These are phyloP conservation scores for Drosophila tsacasi DNA, from an alignment of 1,140 invertebrate genomes.

Conservation along the genomic window DNA sequence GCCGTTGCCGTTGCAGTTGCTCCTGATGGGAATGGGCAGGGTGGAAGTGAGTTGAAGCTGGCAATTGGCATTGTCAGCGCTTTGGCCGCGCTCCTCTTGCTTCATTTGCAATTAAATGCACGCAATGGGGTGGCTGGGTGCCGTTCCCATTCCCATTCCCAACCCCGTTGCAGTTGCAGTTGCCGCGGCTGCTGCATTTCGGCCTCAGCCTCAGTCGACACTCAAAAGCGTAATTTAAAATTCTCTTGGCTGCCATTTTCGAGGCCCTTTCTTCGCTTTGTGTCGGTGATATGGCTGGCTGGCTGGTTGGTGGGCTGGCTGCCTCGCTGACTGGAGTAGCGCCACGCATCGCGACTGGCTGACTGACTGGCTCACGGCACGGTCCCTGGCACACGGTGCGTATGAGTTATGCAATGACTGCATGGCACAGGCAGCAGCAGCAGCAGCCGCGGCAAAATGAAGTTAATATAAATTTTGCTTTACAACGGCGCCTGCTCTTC, in stretches of 20 bases:
- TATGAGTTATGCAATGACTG: slow-evolving; percentile 78
- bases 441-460: slow-evolving; percentile 58
- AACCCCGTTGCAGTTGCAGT: slow-evolving; percentile 16
- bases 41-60: slow-evolving; percentile 38
- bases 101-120: slow-evolving; percentile 84
- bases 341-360: slow-evolving; percentile 38
- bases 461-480: slow-evolving; percentile 82
- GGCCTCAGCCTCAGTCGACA: slow-evolving; percentile 61
- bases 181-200: slow-evolving; percentile 65
- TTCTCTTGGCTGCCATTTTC: slow-evolving; percentile 81
- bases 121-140: slow-evolving; percentile 48
- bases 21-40: background rate
- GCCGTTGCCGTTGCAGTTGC: slow-evolving; percentile 28
- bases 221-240: slow-evolving; percentile 83
- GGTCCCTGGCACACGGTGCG: slow-evolving; percentile 71
- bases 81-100: slow-evolving; percentile 53
- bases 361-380: slow-evolving; percentile 41
- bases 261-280: slow-evolving; percentile 66
- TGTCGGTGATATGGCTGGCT: slow-evolving; percentile 68
- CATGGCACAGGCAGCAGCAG: slow-evolving; percentile 47
- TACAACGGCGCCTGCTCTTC: slow-evolving; percentile 43
- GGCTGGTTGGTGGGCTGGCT: slow-evolving; percentile 38
- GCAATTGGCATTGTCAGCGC: slow-evolving; percentile 70
- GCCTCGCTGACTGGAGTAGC: slow-evolving; percentile 30
- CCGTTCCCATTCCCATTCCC: background rate